These are phyloP conservation scores for Nysson spinosus DNA, from an alignment of 2,888 invertebrate species.

Conservation along the genomic window DNA sequence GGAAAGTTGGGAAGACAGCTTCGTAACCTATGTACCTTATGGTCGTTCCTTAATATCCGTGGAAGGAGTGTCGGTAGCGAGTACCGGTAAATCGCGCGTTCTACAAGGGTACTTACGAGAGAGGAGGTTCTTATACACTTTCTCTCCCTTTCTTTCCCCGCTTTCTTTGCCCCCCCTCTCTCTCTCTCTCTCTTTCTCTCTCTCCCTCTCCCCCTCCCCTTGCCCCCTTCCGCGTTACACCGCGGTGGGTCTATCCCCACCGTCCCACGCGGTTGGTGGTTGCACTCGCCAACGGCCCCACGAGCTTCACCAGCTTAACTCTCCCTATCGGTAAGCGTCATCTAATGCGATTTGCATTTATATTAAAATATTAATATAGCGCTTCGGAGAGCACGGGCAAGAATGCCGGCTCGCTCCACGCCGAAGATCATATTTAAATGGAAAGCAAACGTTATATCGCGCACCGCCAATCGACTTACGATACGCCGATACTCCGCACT, in stretches of 20 bases:
- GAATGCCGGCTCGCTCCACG: conserved; percentile 52
- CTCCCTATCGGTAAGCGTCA: conserved; percentile 64
- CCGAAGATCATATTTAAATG: conserved; percentile 61
- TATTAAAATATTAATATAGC: conserved; percentile 72
- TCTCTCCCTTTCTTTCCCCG: conserved; percentile 9
- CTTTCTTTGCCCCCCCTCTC: conserved; percentile 1
- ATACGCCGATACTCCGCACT: too few relatives aligned
- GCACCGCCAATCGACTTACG: conserved; percentile 5
- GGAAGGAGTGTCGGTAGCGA: conserved; percentile 17
- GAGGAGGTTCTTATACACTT: conserved; percentile 9
- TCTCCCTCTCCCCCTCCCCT: not conserved
- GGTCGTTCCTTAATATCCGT: conserved; percentile 50
- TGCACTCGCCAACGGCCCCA: conserved; percentile 2
- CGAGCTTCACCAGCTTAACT: conserved; percentile 31
- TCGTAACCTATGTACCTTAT: conserved; percentile 51
- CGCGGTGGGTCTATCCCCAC: not conserved
- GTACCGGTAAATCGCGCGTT: conserved; percentile 52
- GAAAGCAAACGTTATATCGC: conserved; percentile 54
- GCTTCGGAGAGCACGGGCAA: conserved; percentile 24
- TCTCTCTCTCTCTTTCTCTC: not conserved
- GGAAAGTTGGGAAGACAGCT: conserved; percentile 42
- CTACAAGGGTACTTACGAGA: conserved; percentile 51
- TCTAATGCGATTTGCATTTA: conserved; percentile 73
- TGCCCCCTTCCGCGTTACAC: not conserved
- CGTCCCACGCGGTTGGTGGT: not conserved